Percentiles rank a stretch among this genome's conserved stretches.
phyloP scores from a whole-genome alignment of 2,797 vertebrate species.

The Microctenopoma lineatum region DNA sequence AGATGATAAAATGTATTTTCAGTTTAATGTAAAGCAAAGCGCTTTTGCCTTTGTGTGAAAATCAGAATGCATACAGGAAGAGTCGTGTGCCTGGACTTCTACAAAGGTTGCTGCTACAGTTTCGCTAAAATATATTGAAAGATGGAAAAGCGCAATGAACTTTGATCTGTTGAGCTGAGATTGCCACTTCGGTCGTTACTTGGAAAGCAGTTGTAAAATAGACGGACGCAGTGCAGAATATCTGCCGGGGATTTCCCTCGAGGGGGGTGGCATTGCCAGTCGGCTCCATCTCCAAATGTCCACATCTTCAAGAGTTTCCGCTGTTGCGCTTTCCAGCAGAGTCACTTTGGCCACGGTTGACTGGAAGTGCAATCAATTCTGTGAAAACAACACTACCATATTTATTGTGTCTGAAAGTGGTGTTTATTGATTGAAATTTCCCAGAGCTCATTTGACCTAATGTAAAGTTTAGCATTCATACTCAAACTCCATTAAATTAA shows the following conservation, averaged over 20 bases:
- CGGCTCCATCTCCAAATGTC: conserved; percentile 25
- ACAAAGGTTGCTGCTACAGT: conserved; percentile 35
- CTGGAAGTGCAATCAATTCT: conserved; percentile 56
- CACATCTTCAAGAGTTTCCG: conserved; percentile 22
- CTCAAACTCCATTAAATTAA: conserved; percentile 50
- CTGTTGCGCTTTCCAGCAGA: conserved; percentile 51
- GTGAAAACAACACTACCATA: conserved; percentile 48
- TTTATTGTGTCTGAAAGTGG: conserved; percentile 58
- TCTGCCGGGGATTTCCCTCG: conserved; percentile 23
- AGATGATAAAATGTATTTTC: not conserved
- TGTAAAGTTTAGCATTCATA: conserved; percentile 62
- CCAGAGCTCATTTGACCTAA: conserved; percentile 62
- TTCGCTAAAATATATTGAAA: conserved; percentile 30
- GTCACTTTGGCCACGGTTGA: conserved; percentile 39
- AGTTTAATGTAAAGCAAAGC: not conserved
- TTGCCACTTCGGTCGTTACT: conserved; percentile 28
- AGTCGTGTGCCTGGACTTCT: conserved; percentile 36
- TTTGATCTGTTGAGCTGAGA: conserved; percentile 40
- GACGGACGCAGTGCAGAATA: conserved; percentile 17
- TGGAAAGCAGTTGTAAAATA: conserved; percentile 19
- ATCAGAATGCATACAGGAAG: not conserved
- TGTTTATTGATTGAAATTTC: conserved; percentile 66
- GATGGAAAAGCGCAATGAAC: conserved; percentile 45
- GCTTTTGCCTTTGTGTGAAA: conserved; percentile 5
- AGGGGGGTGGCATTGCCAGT: conserved; percentile 16